Evolutionary conservation across 2,888 invertebrate species (phyloP).

Genomic region (Steromphala cineraria): DNA sequence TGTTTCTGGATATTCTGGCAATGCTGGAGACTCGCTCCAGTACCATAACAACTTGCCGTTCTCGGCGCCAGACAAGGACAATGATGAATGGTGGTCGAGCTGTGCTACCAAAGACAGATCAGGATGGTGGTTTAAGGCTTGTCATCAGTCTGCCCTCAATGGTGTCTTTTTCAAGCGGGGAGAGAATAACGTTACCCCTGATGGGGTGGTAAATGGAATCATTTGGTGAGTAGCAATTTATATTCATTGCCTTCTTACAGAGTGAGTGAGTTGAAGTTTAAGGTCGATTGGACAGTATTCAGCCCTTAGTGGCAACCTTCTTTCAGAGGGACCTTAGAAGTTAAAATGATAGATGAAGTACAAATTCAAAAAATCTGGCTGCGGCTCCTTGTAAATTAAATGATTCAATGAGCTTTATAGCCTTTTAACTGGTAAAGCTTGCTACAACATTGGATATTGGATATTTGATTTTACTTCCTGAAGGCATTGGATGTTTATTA

Average conservation of each 20-base stretch:
- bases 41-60: conserved; percentile 95
- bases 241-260: neutral
- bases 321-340: too few species aligned
- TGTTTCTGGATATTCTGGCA: conserved; percentile 84
- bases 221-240: conserved; percentile 45
- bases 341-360: too few species aligned
- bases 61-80: conserved; percentile 90
- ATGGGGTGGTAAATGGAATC: conserved; percentile 61
- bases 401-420: too few species aligned
- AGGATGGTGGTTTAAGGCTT: conserved; percentile 70
- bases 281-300: too few species aligned
- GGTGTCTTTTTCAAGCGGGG: conserved; percentile 55
- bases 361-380: too few species aligned
- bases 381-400: too few species aligned
- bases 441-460: too few species aligned
- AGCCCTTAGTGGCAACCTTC: too few species aligned
- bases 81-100: conserved; percentile 80
- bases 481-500: too few species aligned
- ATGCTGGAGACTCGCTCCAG: conserved; percentile 88
- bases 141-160: conserved; percentile 65
- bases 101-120: conserved; percentile 63
- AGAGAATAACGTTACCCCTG: conserved; percentile 42
- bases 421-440: too few species aligned
- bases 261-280: too few species aligned
- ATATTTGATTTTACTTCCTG: too few species aligned